Evolutionary conservation across 2,797 vertebrate genomes (phyloP), one percentile per base, ranked within the genome.

Genomic region (Syndactyla subalaris): DNA sequence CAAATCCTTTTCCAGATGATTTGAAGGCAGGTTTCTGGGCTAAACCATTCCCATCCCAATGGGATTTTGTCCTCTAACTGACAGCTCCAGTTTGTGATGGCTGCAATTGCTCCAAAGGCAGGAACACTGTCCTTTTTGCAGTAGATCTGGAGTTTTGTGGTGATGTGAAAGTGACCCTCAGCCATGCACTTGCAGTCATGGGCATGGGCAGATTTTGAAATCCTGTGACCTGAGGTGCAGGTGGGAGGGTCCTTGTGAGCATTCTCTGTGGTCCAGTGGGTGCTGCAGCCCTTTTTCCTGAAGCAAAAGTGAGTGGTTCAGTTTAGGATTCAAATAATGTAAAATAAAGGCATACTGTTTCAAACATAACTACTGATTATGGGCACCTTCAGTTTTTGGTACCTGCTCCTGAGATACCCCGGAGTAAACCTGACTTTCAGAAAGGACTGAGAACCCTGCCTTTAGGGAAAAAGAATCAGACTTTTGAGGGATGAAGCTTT

Each of bases 391-490:
- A 5, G 48, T 43, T 83, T 85, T 87, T 71, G 19, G 61, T 67
- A 27, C 58, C 62, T 34, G 16, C 30, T 84, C 59, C 32, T 43
- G 57, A 88, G 52, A 59, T 70, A 63, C 32, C 49, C 43, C 59
- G 18, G 24, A 71, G 70, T 57, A 77, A 74, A 67, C 38, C 17
- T 61, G 54, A 73, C 38, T 66, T 65, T 73, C 38, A 72, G 73
- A 89, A 89, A 96, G 78, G 57, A 88, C 86, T 91, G 65, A 93
- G 41, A 91, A 82, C 58, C 65, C 45, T 45, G 21, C 26, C 57
- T 76, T 74, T 2, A 2, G 46, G 23, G 52, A 32, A 5, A 32
- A 26, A 51, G 79, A 75, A 48, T 45, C 29, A 18, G 17, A 22
- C n/a, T 85, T 18, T 22, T 48, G 20, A 55, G 39, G 66, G 71